Conservation (phyloP, 2,888 invertebrate genomes). For the Drosophila monieri region DNA sequence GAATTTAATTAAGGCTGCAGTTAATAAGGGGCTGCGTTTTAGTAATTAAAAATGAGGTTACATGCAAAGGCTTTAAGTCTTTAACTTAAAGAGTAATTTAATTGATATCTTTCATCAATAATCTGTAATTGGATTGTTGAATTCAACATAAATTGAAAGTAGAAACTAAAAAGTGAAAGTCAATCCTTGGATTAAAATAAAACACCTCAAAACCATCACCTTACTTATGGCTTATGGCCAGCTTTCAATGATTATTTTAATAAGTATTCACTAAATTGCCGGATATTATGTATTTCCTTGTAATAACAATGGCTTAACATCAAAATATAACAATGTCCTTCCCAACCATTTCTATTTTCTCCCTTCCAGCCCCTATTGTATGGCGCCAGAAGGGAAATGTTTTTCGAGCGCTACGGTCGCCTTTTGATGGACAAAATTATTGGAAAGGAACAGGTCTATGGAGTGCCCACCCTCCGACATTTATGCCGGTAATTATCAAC, state of each 20-base stretch:
- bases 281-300: background rate
- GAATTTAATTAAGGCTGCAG: background rate
- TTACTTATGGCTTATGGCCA: too few relatives aligned
- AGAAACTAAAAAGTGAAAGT: too few relatives aligned
- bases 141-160: too few relatives aligned
- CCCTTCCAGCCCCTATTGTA: constrained; percentile 77
- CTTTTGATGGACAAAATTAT: constrained; percentile 82
- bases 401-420: constrained; percentile 81
- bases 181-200: too few relatives aligned
- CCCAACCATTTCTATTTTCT: background rate
- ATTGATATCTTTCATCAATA: too few relatives aligned
- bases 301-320: too few relatives aligned
- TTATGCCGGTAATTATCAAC: constrained; percentile 85
- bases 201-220: background rate
- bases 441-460: constrained; percentile 82
- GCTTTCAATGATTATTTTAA: background rate
- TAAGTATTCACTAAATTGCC: background rate
- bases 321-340: background rate
- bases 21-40: background rate
- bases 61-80: too few relatives aligned
- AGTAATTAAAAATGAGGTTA: too few relatives aligned
- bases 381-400: constrained; percentile 79
- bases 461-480: constrained; percentile 88
- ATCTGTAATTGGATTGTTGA: too few relatives aligned
- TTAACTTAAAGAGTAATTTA: too few relatives aligned